These are phyloP conservation scores for Caranx ignobilis DNA, from an alignment of 2,113 vertebrate species.

Conservation along the genomic window DNA sequence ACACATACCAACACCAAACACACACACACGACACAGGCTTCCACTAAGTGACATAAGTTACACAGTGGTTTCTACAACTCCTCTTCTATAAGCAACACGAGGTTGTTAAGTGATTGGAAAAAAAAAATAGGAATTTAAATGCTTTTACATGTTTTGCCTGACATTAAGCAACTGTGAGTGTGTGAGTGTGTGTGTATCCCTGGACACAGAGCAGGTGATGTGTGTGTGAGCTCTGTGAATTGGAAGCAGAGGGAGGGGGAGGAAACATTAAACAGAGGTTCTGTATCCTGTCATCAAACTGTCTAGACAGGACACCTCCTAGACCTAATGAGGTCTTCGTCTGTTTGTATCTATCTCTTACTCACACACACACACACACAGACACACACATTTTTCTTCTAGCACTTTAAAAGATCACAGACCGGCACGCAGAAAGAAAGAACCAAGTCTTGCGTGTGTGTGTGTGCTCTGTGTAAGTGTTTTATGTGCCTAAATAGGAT, in stretches of 20 bases:
- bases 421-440: background rate
- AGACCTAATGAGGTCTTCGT: constrained; percentile 78
- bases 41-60: background rate
- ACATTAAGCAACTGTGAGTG: constrained; percentile 32
- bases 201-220: constrained; percentile 60
- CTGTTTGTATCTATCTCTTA: constrained; percentile 50
- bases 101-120: constrained; percentile 6
- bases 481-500: background rate
- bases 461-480: background rate
- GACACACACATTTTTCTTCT: constrained; percentile 38
- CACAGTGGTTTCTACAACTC: background rate
- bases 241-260: constrained; percentile 66
- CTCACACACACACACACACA: constrained; percentile 22
- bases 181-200: constrained; percentile 35
- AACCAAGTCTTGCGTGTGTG: background rate
- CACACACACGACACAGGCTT: constrained; percentile 12
- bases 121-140: constrained; percentile 1
- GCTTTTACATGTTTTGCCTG: constrained; percentile 37
- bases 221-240: constrained; percentile 50
- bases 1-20: constrained; percentile 43
- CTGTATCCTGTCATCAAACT: constrained; percentile 80
- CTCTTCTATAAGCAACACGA: background rate
- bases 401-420: constrained; percentile 43
- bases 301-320: constrained; percentile 83
- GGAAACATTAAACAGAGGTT: constrained; percentile 80